phyloP scores from a whole-genome alignment of 2,797 vertebrate genomes.

The Sylvilagus floridanus region DNA sequence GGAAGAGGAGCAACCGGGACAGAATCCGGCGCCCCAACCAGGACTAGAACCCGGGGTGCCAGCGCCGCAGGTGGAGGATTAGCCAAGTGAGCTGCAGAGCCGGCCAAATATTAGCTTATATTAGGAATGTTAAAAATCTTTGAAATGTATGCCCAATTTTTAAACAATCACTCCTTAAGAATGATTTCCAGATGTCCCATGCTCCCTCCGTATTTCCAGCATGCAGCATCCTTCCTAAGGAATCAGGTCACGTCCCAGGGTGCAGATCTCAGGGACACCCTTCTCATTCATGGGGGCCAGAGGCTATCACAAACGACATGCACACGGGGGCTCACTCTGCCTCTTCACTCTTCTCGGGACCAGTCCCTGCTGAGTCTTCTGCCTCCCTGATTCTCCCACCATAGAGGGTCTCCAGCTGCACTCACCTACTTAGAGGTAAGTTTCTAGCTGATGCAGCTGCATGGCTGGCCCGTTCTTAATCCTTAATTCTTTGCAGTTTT shows the following conservation, averaged over 20 bases:
- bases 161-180: not conserved
- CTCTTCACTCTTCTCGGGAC: slow-evolving; percentile 92
- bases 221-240: slow-evolving; percentile 41
- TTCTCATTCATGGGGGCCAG: not conserved
- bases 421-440: slow-evolving; percentile 92
- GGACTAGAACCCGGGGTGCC: too few species aligned
- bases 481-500: too few species aligned
- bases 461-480: slow-evolving; percentile 94
- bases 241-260: not conserved
- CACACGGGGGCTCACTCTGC: slow-evolving; percentile 76
- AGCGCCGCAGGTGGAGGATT: too few species aligned
- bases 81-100: too few species aligned
- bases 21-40: too few species aligned
- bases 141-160: slow-evolving; percentile 62
- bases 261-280: not conserved
- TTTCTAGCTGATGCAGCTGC: slow-evolving; percentile 96
- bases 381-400: slow-evolving; percentile 90
- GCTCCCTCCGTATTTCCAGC: not conserved
- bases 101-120: slow-evolving; percentile 1
- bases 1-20: too few species aligned
- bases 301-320: too few species aligned
- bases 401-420: slow-evolving; percentile 86
- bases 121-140: slow-evolving; percentile 60
- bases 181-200: not conserved
- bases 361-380: slow-evolving; percentile 86